A percentile compares a stretch with the other conserved stretches of the same genome.
Conservation (phyloP, 2,797 vertebrate genomes). For the Calcarius lapponicus region DNA sequence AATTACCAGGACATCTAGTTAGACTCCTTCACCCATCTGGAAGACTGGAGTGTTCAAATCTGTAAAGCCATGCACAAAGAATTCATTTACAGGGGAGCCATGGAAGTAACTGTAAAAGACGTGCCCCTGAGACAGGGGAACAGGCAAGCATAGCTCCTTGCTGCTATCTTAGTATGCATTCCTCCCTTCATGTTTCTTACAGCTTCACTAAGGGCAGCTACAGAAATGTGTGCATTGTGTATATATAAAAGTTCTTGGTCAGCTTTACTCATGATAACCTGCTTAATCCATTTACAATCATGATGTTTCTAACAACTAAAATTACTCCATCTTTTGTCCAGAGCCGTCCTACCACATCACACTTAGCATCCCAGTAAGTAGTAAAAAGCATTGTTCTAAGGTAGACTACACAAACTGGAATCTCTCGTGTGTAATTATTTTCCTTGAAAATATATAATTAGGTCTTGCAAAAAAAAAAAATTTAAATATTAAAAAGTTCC, state of each 20-base stretch:
- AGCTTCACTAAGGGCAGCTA: background rate
- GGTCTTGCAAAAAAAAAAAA: background rate
- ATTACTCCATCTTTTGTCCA: background rate
- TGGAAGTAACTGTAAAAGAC: background rate
- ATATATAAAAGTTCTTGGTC: background rate
- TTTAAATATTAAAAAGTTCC: background rate
- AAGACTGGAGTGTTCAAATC: background rate
- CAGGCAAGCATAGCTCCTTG: background rate
- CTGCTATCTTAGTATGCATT: background rate
- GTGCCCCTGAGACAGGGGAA: background rate
- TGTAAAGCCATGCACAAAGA: background rate
- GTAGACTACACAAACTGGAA: background rate
- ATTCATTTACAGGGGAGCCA: background rate
- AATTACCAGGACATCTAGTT: background rate
- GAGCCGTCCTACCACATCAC: background rate
- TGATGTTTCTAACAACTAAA: background rate
- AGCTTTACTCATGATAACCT: background rate
- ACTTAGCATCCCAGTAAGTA: background rate
- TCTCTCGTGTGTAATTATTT: background rate
- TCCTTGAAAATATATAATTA: background rate
- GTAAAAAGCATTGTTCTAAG: background rate
- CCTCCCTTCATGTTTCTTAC: background rate
- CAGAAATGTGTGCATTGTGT: background rate
- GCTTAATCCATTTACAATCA: background rate
- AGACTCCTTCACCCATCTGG: background rate